These are phyloP conservation scores for Plebejus melissa DNA, from an alignment of 2,888 invertebrate species.

Conservation along the genomic window DNA sequence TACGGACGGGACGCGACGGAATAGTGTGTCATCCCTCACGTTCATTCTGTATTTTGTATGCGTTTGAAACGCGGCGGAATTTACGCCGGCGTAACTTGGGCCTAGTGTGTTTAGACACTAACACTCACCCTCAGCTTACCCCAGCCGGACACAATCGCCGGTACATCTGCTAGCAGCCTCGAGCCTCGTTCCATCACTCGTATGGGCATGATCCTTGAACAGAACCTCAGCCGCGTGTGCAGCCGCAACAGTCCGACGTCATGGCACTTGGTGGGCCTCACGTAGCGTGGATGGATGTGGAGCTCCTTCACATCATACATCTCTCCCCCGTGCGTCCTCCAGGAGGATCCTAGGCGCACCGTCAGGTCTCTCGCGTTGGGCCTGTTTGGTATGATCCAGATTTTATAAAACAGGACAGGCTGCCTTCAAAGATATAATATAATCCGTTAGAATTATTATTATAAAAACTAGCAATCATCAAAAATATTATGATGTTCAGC, in stretches of 20 bases:
- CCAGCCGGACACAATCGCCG: slow-evolving; percentile 71
- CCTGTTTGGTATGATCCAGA: slow-evolving; percentile 40
- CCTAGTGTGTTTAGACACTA: no score
- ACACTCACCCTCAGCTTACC: slow-evolving; percentile 58
- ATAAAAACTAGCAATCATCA: no score
- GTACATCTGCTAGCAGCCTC: slow-evolving; percentile 50
- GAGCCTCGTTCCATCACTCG: slow-evolving; percentile 51
- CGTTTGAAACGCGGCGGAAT: no score
- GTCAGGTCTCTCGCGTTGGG: slow-evolving; percentile 58
- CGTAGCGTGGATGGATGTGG: slow-evolving; percentile 66
- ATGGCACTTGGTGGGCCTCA: slow-evolving; percentile 61
- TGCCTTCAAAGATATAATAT: no score
- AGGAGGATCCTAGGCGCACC: slow-evolving; percentile 73
- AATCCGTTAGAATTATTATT: no score
- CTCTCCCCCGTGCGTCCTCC: slow-evolving; percentile 72
- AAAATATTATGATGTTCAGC: no score
- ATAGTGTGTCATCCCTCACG: no score
- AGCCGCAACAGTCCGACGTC: slow-evolving; percentile 71
- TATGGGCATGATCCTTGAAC: slow-evolving; percentile 61
- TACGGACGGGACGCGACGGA: no score
- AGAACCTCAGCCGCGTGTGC: slow-evolving; percentile 59
- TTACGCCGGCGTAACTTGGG: no score
- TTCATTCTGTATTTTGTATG: no score
- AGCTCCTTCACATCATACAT: slow-evolving; percentile 66
- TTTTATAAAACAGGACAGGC: no score